Conservation (phyloP, 2,888 invertebrate genomes). For the Amblyjoppa proteus region DNA sequence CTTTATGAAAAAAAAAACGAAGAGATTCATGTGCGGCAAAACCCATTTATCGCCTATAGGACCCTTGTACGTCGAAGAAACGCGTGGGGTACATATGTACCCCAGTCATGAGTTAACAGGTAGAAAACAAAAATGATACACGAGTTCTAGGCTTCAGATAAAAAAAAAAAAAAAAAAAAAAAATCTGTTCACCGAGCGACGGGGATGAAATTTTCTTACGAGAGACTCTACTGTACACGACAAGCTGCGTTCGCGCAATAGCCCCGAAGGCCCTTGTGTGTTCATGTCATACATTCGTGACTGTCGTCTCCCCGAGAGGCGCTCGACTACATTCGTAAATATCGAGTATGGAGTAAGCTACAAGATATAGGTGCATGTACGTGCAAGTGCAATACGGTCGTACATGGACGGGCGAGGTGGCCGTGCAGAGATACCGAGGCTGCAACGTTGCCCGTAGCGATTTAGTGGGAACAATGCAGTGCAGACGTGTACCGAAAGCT, state of each 20-base stretch:
- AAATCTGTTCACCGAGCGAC: not conserved
- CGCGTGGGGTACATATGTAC: too few species aligned
- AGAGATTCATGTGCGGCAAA: too few species aligned
- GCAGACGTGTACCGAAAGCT: slow-evolving; percentile 46
- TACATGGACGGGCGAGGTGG: slow-evolving; percentile 8
- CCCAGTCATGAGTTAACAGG: too few species aligned
- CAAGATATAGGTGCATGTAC: not conserved
- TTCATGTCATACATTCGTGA: slow-evolving; percentile 15
- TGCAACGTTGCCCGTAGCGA: slow-evolving; percentile 50
- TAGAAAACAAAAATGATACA: too few species aligned
- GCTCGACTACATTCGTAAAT: slow-evolving; percentile 24
- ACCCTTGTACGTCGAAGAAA: too few species aligned
- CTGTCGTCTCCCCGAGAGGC: slow-evolving; percentile 2
- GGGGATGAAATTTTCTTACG: not conserved
- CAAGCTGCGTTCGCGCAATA: not conserved
- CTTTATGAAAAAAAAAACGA: too few species aligned
- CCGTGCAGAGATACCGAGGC: slow-evolving; percentile 37
- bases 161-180: not conserved
- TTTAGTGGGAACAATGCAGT: slow-evolving; percentile 50
- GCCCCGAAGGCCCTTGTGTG: not conserved
- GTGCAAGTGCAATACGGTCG: not conserved
- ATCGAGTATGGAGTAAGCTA: slow-evolving; percentile 1
- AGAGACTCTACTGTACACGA: not conserved
- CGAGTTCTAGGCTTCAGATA: too few species aligned
- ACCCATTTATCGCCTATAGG: too few species aligned